Percentiles rank a stretch among this genome's conserved stretches.
phyloP scores from a whole-genome alignment of 2,888 invertebrate genomes.

The Temnothorax unifasciatus region DNA sequence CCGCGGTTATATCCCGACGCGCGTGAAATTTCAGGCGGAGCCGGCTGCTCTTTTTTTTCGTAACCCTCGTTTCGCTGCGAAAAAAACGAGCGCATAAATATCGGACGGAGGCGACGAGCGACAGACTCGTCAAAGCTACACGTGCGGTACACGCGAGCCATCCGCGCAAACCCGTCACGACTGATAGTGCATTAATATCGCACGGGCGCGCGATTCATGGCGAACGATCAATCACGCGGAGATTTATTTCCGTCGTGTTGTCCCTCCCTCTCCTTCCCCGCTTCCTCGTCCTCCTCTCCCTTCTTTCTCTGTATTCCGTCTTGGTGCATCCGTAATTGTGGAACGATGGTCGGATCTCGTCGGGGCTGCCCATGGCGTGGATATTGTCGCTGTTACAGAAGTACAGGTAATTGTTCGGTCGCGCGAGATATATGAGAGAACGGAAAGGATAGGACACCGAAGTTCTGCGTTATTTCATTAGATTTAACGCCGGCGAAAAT shows the following conservation, averaged over 20 bases:
- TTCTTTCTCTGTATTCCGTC: slow-evolving; percentile 41
- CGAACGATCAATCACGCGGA: slow-evolving; percentile 68
- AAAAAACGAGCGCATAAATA: slow-evolving; percentile 54
- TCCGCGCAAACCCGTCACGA: slow-evolving; percentile 54
- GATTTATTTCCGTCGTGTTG: slow-evolving; percentile 72
- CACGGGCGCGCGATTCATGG: slow-evolving; percentile 57
- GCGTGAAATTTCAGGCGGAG: slow-evolving; percentile 22
- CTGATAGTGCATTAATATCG: slow-evolving; percentile 76
- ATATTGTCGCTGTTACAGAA: slow-evolving; percentile 42
- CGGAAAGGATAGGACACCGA: not conserved
- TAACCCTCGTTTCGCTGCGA: slow-evolving; percentile 24
- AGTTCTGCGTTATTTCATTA: not conserved
- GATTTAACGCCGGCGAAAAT: not conserved
- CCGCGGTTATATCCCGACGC: not conserved
- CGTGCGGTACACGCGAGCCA: slow-evolving; percentile 49
- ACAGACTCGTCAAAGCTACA: slow-evolving; percentile 58
- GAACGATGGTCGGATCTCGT: slow-evolving; percentile 68
- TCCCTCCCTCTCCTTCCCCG: slow-evolving; percentile 19
- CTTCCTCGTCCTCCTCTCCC: not conserved
- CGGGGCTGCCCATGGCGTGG: slow-evolving; percentile 57
- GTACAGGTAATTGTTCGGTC: not conserved
- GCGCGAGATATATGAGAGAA: not conserved
- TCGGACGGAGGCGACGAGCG: slow-evolving; percentile 40
- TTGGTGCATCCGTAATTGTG: slow-evolving; percentile 70
- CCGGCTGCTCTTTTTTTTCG: not conserved